These are phyloP conservation scores for Heterodera carotae DNA, from an alignment of 1,140 invertebrate species.

Conservation along the genomic window DNA sequence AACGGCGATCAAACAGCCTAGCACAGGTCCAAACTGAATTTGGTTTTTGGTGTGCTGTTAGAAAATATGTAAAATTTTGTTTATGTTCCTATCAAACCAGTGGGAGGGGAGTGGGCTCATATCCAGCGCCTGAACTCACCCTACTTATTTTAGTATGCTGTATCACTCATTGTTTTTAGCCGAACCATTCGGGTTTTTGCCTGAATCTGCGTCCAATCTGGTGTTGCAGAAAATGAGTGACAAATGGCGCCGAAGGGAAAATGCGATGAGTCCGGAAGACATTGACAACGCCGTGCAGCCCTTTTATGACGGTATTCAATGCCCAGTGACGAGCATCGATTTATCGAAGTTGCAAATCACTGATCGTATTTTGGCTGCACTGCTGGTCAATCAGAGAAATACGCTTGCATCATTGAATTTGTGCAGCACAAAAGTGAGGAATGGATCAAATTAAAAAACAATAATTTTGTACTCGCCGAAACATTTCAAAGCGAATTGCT, in stretches of 20 bases:
- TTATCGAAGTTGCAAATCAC: conserved; percentile 25
- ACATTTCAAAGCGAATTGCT: neutral
- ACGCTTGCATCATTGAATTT: conserved; percentile 22
- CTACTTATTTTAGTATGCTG: too few species aligned
- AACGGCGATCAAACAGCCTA: conserved; percentile 5
- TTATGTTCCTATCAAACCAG: too few species aligned
- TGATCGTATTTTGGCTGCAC: conserved; percentile 30
- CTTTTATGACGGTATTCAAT: conserved; percentile 21
- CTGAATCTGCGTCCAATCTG: conserved; percentile 10
- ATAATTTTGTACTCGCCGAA: too few species aligned
- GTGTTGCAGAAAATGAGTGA: conserved; percentile 24
- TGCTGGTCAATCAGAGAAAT: conserved; percentile 25
- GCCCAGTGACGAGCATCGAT: conserved; percentile 15
- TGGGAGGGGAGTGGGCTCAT: too few species aligned
- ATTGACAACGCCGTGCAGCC: conserved; percentile 26
- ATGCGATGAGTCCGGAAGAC: conserved; percentile 20
- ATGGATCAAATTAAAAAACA: neutral
- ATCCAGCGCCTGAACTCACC: too few species aligned
- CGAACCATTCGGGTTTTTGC: neutral
- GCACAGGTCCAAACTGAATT: neutral
- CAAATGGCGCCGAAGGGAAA: conserved; percentile 23
- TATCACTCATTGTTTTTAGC: neutral
- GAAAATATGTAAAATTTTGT: too few species aligned
- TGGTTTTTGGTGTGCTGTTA: too few species aligned
- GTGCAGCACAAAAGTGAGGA: conserved; percentile 25